Base-by-base conservation (phyloP, 1,140 invertebrate genomes). In the Leptonema lineaticorne region DNA sequence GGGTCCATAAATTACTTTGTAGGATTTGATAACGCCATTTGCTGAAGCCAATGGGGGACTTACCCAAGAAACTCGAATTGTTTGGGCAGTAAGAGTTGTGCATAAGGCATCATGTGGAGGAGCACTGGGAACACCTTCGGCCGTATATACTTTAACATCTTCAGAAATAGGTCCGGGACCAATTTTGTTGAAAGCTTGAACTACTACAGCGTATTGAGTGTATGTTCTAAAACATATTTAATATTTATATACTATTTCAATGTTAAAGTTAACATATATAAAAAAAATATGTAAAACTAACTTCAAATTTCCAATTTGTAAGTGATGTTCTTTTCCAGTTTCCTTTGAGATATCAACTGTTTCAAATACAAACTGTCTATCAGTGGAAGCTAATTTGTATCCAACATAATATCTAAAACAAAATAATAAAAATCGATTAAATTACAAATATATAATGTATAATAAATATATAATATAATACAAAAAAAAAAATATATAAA, bases 1-100 rank as follows among this genome's bases (percentile, higher is more conserved):
- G 50, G 94, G 93, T 75, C 94, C 95, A 77, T 96, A 97, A 69
- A 97, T 89, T 59, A 98, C 93, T 82, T 97, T 97, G 83, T 97
- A 98, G 26, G 94, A 95, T 78, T 96, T 95, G 70, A 98, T 95
- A 46, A 97, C 89, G 72, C 96, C 96, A 77, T 98, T 96, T 45
- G 95, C 92, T 63, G 93, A 90, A 60, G 89, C 90, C 0, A 94
- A 83, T 26, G 94, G 93, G 0, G 95, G 94, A 0, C 94, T 94
- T 0, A 92, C 89, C 95, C 95, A 98, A 1, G 92, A 92, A 2
- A 98, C 92, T 63, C 93, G 86, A 75, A 98, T 95, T 18, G 93
- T 96, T 79, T 96, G 92, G 6, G 95, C 95, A 2, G 93, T 95
- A 5, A 97, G 82, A 0, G 94, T 94, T 0, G 92, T 95, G 81